Evolutionary conservation across 2,888 invertebrate genomes (phyloP).

Genomic region (Mycogona germanica): DNA sequence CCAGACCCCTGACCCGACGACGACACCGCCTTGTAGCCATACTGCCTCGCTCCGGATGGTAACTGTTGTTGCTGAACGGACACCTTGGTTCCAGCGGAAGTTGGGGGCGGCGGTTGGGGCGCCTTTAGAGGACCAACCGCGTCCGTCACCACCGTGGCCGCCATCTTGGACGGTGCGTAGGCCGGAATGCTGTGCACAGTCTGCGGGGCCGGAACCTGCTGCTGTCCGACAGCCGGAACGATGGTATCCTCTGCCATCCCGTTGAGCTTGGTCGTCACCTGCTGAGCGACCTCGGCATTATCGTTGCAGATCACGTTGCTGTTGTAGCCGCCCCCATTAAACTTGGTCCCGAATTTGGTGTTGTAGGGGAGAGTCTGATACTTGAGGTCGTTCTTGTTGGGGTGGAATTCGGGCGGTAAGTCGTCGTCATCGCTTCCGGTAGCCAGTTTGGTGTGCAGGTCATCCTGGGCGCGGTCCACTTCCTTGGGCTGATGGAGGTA

Average conservation of each 20-base stretch:
- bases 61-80: background rate
- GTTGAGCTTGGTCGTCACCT: background rate
- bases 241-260: background rate
- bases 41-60: background rate
- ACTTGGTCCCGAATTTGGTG: slow-evolving; percentile 50
- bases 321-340: background rate
- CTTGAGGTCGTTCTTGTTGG: slow-evolving; percentile 76
- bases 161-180: slow-evolving; percentile 19
- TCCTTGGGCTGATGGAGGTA: slow-evolving; percentile 29
- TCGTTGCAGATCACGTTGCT: background rate
- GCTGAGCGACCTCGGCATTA: background rate
- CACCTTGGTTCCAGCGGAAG: background rate
- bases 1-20: background rate
- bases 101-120: slow-evolving; percentile 1
- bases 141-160: slow-evolving; percentile 16
- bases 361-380: slow-evolving; percentile 85
- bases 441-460: slow-evolving; percentile 23
- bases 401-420: slow-evolving; percentile 42
- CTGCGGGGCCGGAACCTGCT: slow-evolving; percentile 9
- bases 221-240: background rate
- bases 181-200: slow-evolving; percentile 21
- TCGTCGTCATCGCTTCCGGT: slow-evolving; percentile 12
- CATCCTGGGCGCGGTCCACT: slow-evolving; percentile 21
- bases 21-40: background rate
- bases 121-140: background rate